These are phyloP conservation scores for Lacerta viridis DNA, from an alignment of 2,797 vertebrate species.

Conservation along the genomic window DNA sequence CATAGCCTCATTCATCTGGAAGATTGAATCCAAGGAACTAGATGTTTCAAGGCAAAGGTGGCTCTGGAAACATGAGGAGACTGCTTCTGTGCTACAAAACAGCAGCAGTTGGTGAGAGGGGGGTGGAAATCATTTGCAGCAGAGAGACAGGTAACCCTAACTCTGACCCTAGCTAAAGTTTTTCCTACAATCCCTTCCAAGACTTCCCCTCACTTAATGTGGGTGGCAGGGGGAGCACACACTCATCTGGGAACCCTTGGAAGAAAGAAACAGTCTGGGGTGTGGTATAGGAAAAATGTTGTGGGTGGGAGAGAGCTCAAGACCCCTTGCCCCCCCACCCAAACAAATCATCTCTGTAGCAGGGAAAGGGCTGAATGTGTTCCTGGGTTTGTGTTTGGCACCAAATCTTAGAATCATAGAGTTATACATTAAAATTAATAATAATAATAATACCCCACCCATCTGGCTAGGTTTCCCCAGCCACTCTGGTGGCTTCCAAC, in stretches of 20 bases:
- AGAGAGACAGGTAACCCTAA: background rate
- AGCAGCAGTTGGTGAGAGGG: background rate
- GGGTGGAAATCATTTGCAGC: background rate
- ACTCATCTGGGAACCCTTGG: background rate
- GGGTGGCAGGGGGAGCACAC: background rate
- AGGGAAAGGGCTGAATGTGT: no score
- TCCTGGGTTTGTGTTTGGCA: no score
- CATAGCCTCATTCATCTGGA: conserved; percentile 13
- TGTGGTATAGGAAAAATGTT: background rate
- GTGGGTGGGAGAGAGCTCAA: background rate
- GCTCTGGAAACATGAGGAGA: background rate
- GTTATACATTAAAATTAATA: no score
- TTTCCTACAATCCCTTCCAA: background rate
- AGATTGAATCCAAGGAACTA: background rate
- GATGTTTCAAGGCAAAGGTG: background rate
- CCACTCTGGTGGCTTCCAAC: no score
- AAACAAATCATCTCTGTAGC: background rate
- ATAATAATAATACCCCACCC: no score
- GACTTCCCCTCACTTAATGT: background rate
- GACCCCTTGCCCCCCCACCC: background rate
- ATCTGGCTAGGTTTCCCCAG: no score
- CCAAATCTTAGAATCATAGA: no score
- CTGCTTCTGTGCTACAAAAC: background rate
- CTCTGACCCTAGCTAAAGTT: background rate
- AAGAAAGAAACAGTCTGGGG: background rate